Percentiles rank a stretch among this genome's conserved stretches.
These are phyloP conservation scores for Lutjanus campechanus DNA, from an alignment of 2,797 vertebrate species.

Conservation along the genomic window DNA sequence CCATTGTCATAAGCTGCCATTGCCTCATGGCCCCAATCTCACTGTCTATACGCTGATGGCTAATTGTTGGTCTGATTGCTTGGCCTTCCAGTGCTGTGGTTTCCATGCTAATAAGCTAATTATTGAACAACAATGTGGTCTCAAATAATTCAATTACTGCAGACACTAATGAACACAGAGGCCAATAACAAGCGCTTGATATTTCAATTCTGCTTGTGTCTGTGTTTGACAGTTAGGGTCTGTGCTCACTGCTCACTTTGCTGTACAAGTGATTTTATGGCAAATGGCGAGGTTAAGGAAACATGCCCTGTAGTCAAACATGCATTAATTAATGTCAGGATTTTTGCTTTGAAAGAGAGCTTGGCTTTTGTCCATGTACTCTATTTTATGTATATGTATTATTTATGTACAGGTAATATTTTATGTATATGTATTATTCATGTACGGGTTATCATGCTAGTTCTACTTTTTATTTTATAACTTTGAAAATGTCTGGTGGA, in stretches of 20 bases:
- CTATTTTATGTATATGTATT: neutral
- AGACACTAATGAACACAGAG: slow-evolving; percentile 75
- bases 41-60: slow-evolving; percentile 67
- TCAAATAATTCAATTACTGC: slow-evolving; percentile 82
- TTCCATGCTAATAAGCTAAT: slow-evolving; percentile 83
- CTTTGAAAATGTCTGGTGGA: neutral
- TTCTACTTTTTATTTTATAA: neutral
- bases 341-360: slow-evolving; percentile 16
- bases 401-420: neutral
- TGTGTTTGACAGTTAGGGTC: slow-evolving; percentile 51
- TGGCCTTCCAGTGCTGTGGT: slow-evolving; percentile 72
- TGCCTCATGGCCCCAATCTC: slow-evolving; percentile 70
- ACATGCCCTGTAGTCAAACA: slow-evolving; percentile 20
- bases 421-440: slow-evolving; percentile 21
- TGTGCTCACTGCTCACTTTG: slow-evolving; percentile 35
- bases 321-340: slow-evolving; percentile 35
- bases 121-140: slow-evolving; percentile 80
- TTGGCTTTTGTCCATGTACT: slow-evolving; percentile 12
- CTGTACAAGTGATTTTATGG: slow-evolving; percentile 23
- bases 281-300: slow-evolving; percentile 36
- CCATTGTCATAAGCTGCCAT: slow-evolving; percentile 73
- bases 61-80: slow-evolving; percentile 81
- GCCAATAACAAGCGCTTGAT: slow-evolving; percentile 67
- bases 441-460: slow-evolving; percentile 5
- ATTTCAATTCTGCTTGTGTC: slow-evolving; percentile 65